Conservation (phyloP, 2,888 invertebrate species). For the Lottia gigantea region DNA sequence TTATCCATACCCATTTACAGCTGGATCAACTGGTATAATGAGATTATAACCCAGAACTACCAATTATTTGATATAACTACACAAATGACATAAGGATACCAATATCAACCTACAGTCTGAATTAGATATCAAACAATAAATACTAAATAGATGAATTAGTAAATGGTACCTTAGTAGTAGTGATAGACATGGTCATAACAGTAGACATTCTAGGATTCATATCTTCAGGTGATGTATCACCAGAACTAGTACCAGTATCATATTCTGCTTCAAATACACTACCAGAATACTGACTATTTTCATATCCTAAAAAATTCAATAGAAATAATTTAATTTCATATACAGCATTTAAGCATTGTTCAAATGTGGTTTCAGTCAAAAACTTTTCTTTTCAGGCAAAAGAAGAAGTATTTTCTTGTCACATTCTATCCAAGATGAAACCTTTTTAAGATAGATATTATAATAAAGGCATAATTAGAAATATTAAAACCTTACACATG, state of each 20-base stretch:
- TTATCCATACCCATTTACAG: too few species aligned
- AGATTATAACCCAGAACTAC: too few species aligned
- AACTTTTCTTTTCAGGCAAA: too few species aligned
- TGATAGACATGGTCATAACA: slow-evolving; percentile 74
- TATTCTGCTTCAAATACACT: not conserved
- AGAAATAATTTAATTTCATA: not conserved
- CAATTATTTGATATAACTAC: too few species aligned
- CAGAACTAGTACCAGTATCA: slow-evolving; percentile 2
- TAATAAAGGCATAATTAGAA: not conserved
- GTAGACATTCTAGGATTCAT: slow-evolving; percentile 12
- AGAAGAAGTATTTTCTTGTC: too few species aligned
- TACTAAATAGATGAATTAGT: too few species aligned
- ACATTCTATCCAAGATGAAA: too few species aligned
- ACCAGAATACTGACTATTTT: not conserved
- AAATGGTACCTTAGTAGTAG: slow-evolving; percentile 76
- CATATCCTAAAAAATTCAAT: not conserved
- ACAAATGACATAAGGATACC: too few species aligned
- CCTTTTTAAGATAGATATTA: too few species aligned
- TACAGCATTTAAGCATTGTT: not conserved
- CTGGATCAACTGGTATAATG: too few species aligned
- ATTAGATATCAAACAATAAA: too few species aligned
- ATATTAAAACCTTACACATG: not conserved
- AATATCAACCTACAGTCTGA: too few species aligned
- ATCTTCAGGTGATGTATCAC: slow-evolving; percentile 6
- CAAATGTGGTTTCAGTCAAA: not conserved